These are phyloP conservation scores for Cheilosia impressa DNA, from an alignment of 2,888 invertebrate genomes.

Conservation along the genomic window DNA sequence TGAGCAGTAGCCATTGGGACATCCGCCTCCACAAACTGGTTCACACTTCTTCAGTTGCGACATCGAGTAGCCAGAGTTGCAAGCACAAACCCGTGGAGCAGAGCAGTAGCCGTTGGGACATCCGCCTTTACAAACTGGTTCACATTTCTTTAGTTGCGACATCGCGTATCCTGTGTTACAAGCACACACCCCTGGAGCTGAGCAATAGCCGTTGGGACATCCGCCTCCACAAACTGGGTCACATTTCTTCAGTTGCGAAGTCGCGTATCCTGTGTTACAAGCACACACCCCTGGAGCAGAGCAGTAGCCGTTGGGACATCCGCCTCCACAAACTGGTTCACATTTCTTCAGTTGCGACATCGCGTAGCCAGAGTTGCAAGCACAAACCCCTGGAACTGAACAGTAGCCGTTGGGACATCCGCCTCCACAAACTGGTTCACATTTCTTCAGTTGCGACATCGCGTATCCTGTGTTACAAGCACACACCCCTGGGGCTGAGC, in stretches of 20 bases:
- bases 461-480: constrained; percentile 81
- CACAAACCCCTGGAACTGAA: constrained; percentile 26
- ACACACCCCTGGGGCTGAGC: constrained; percentile 84
- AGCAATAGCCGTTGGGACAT: too few relatives aligned
- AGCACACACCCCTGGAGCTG: too few relatives aligned
- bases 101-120: not conserved
- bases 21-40: not conserved
- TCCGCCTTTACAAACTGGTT: not conserved
- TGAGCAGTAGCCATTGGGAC: not conserved
- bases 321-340: too few relatives aligned
- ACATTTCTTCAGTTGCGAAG: too few relatives aligned
- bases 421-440: constrained; percentile 64
- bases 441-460: not conserved
- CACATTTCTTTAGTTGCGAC: too few relatives aligned
- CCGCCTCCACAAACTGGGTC: too few relatives aligned
- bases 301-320: too few relatives aligned
- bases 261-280: too few relatives aligned
- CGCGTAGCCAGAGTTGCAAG: not conserved
- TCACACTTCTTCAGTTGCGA: not conserved
- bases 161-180: too few relatives aligned
- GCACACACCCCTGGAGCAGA: too few relatives aligned
- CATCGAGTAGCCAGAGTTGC: not conserved
- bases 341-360: too few relatives aligned
- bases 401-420: constrained; percentile 79
- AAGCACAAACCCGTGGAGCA: not conserved